Percentiles rank a stretch among this genome's conserved stretches.
These are phyloP conservation scores for Aphidius gifuensis DNA, from an alignment of 1,140 invertebrate species.

Conservation along the genomic window DNA sequence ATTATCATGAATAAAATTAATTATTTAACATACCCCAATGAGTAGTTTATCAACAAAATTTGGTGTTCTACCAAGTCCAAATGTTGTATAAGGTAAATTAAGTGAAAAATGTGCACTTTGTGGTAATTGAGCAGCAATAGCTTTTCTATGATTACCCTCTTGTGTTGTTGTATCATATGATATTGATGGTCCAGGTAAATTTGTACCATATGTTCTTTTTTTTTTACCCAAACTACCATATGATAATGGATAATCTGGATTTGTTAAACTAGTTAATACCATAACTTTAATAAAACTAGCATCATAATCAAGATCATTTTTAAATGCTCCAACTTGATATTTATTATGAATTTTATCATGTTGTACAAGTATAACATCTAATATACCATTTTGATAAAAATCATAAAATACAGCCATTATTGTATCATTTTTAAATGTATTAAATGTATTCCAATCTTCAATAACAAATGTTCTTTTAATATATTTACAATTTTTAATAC, in stretches of 20 bases:
- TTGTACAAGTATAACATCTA: constrained; percentile 78
- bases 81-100: constrained; percentile 90
- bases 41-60: constrained; percentile 93
- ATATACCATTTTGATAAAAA: constrained; percentile 77
- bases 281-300: constrained; percentile 95
- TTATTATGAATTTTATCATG: constrained; percentile 55
- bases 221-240: constrained; percentile 71
- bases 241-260: constrained; percentile 66
- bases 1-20: background rate
- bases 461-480: constrained; percentile 74
- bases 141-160: constrained; percentile 70
- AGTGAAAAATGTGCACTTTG: constrained; percentile 90
- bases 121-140: constrained; percentile 81
- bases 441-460: constrained; percentile 66
- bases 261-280: constrained; percentile 81
- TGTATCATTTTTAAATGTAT: constrained; percentile 68
- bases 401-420: constrained; percentile 89
- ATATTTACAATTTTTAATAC: constrained; percentile 56
- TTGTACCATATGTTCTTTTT: constrained; percentile 80
- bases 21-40: constrained; percentile 67
- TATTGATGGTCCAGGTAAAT: constrained; percentile 84
- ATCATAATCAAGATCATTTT: constrained; percentile 87
- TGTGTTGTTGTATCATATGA: constrained; percentile 83
- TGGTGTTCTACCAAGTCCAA: constrained; percentile 92
- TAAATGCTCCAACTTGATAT: constrained; percentile 70